Evolutionary conservation across 2,888 invertebrate species (phyloP).

Genomic region (Oscheius sp.): DNA sequence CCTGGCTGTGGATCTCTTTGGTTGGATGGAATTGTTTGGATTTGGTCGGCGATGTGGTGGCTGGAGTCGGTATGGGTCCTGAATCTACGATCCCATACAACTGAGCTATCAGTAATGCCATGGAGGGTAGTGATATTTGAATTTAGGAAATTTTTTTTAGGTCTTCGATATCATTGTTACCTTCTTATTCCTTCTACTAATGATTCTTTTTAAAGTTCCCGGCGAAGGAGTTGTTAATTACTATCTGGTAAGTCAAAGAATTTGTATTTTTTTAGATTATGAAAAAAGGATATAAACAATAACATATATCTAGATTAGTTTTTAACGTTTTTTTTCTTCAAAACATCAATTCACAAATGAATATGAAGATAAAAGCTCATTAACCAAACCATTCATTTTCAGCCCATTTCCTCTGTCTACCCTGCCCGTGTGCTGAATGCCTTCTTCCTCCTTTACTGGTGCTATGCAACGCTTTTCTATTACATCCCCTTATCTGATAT

Average conservation of each 20-base stretch:
- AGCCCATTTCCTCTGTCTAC: slow-evolving; percentile 42
- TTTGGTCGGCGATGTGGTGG: slow-evolving; percentile 68
- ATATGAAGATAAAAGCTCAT: too few species aligned
- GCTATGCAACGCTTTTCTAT: slow-evolving; percentile 72
- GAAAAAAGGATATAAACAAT: too few species aligned
- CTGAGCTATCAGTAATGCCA: slow-evolving; percentile 47
- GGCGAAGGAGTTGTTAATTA: slow-evolving; percentile 32
- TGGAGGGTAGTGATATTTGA: slow-evolving; percentile 40
- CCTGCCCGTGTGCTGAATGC: slow-evolving; percentile 55
- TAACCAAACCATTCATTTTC: too few species aligned
- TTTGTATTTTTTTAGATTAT: too few species aligned
- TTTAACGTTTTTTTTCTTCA: too few species aligned
- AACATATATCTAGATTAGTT: too few species aligned
- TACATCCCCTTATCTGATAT: slow-evolving; percentile 72
- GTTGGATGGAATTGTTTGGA: slow-evolving; percentile 71
- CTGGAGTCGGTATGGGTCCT: slow-evolving; percentile 58
- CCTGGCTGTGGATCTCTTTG: slow-evolving; percentile 72
- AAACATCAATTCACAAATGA: too few species aligned
- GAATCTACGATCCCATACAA: slow-evolving; percentile 36
- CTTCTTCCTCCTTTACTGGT: slow-evolving; percentile 72
- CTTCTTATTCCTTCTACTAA: slow-evolving; percentile 47
- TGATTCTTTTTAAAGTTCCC: slow-evolving; percentile 50
- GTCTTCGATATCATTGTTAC: slow-evolving; percentile 53
- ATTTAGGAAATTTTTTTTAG: slow-evolving; percentile 15
- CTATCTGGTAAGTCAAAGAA: slow-evolving; percentile 36